Percentiles rank a stretch among this genome's conserved stretches.
These are phyloP conservation scores for Polypterus senegalus DNA, from an alignment of 2,113 vertebrate genomes.

Conservation along the genomic window DNA sequence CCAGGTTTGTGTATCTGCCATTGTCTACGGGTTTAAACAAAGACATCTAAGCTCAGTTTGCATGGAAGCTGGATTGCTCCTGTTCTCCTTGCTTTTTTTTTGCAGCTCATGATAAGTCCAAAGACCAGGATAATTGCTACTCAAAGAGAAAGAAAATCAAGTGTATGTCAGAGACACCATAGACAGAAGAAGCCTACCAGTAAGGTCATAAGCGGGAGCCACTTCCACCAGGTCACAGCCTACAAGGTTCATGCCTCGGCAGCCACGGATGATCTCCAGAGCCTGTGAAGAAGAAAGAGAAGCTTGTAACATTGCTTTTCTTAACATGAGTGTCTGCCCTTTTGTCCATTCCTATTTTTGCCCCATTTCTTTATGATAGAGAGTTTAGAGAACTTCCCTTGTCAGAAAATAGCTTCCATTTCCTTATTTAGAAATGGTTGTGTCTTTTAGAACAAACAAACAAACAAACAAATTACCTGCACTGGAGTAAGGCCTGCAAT, in stretches of 20 bases:
- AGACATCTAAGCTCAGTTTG: too few species aligned
- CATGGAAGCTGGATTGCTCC: too few species aligned
- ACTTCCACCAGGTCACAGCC: conserved; percentile 92
- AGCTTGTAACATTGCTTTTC: neutral
- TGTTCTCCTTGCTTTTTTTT: too few species aligned
- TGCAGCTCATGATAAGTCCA: too few species aligned
- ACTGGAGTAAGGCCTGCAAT: conserved; percentile 76
- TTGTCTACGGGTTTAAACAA: too few species aligned
- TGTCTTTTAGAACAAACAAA: neutral
- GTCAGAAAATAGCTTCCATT: neutral
- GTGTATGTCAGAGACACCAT: too few species aligned
- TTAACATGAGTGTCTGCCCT: too few species aligned
- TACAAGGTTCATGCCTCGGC: conserved; percentile 70
- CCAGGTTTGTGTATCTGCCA: too few species aligned
- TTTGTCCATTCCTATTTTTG: too few species aligned
- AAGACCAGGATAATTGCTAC: too few species aligned
- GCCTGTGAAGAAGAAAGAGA: conserved; percentile 45
- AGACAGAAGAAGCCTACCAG: conserved; percentile 47
- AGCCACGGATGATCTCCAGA: conserved; percentile 83
- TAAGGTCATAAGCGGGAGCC: conserved; percentile 68
- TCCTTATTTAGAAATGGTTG: neutral
- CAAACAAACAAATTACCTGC: conserved; percentile 52
- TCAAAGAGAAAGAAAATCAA: too few species aligned
- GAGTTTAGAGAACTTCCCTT: neutral
- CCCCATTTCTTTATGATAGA: neutral